Conservation (phyloP, 2,797 vertebrate genomes). For the Ambastaia sidthimunki region DNA sequence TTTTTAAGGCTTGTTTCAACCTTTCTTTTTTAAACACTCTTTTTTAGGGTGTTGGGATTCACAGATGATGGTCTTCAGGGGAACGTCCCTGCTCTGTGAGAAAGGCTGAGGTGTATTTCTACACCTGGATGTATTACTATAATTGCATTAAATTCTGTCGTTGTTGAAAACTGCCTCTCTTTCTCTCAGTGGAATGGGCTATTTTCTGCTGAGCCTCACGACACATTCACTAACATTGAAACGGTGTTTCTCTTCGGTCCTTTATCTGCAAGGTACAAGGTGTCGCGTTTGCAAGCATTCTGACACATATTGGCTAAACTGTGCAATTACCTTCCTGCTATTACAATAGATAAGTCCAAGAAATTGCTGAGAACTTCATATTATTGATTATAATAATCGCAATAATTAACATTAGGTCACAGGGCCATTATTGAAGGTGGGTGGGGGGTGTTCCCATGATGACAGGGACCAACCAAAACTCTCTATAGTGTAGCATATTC, state of each 20-base stretch:
- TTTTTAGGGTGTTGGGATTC: conserved; percentile 44
- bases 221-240: conserved; percentile 28
- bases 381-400: conserved; percentile 16
- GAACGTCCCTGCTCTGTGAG: conserved; percentile 29
- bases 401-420: conserved; percentile 2
- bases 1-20: conserved; percentile 52
- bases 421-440: neutral
- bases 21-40: conserved; percentile 56
- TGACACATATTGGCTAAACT: conserved; percentile 52
- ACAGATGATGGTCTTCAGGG: conserved; percentile 57
- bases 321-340: conserved; percentile 56
- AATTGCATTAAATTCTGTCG: conserved; percentile 57
- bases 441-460: neutral
- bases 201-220: conserved; percentile 46
- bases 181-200: conserved; percentile 40
- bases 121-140: conserved; percentile 53
- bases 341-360: conserved; percentile 48
- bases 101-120: conserved; percentile 49
- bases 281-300: conserved; percentile 28
- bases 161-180: conserved; percentile 51
- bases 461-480: neutral
- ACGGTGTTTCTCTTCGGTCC: neutral
- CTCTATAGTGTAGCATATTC: neutral
- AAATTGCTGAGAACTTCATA: conserved; percentile 55
- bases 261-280: conserved; percentile 1